Evolutionary conservation across 2,888 invertebrate genomes (phyloP).

Genomic region (Beris chalybata): DNA sequence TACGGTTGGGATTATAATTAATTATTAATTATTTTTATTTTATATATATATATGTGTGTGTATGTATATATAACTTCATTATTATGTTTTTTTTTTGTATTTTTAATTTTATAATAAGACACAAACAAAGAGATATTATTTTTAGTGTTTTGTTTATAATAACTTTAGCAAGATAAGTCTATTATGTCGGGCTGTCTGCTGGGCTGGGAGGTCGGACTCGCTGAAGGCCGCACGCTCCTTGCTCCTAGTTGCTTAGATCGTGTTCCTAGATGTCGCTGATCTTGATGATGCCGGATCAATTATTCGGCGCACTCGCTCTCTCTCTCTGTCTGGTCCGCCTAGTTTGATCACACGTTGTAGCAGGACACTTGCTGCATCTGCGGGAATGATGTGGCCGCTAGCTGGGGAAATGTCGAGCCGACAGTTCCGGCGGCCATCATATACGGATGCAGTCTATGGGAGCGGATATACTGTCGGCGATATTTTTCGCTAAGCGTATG

Average conservation of each 20-base stretch:
- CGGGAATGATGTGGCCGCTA: constrained; percentile 56
- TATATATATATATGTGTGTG: constrained; percentile 28
- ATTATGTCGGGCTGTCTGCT: background rate
- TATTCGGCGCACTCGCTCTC: constrained; percentile 1
- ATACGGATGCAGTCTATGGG: constrained; percentile 63
- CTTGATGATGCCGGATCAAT: too few species aligned
- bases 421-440: constrained; percentile 57
- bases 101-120: constrained; percentile 35
- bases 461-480: constrained; percentile 60
- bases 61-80: constrained; percentile 27
- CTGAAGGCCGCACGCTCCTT: background rate
- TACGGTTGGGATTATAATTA: constrained; percentile 22
- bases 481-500: constrained; percentile 60
- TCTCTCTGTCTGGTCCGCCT: constrained; percentile 23
- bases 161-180: too few species aligned
- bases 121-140: constrained; percentile 34
- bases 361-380: constrained; percentile 63
- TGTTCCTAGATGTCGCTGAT: too few species aligned
- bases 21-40: constrained; percentile 28
- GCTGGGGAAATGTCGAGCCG: constrained; percentile 57
- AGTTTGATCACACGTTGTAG: constrained; percentile 62
- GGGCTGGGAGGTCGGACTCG: constrained; percentile 1
- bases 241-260: too few species aligned
- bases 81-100: constrained; percentile 20
- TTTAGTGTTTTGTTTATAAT: background rate